Percentiles rank a stretch among this genome's conserved stretches.
Evolutionary conservation across 2,888 invertebrate genomes (phyloP).

Genomic region (Luffia ferchaultella): DNA sequence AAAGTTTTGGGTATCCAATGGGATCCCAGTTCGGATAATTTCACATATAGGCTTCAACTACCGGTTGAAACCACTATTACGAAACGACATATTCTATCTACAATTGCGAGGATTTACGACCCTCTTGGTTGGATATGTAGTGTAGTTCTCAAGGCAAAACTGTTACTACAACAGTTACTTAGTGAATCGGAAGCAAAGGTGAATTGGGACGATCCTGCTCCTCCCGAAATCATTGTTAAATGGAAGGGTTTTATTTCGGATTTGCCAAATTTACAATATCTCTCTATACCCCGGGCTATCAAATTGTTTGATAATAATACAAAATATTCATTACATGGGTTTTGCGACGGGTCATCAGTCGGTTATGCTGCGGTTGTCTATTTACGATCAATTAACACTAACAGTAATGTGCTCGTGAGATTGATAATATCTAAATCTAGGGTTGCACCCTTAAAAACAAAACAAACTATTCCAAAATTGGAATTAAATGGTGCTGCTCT

Average conservation of each 20-base stretch:
- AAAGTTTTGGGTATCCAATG: conserved; percentile 8
- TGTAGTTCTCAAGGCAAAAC: neutral
- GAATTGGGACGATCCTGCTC: conserved; percentile 1
- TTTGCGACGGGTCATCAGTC: neutral
- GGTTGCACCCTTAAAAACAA: conserved; percentile 3
- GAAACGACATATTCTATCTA: neutral
- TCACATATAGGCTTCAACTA: conserved; percentile 2
- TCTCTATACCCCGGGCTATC: too few relatives aligned
- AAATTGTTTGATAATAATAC: too few relatives aligned
- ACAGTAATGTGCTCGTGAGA: neutral
- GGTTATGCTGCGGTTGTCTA: conserved; percentile 1
- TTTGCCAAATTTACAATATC: too few relatives aligned
- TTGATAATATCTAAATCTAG: conserved; percentile 4
- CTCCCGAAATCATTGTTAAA: too few relatives aligned
- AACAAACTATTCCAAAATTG: conserved; percentile 4
- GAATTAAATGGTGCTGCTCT: conserved; percentile 1
- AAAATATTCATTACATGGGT: conserved; percentile 2
- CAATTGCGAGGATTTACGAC: neutral
- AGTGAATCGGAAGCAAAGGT: neutral
- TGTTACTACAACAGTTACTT: conserved; percentile 1
- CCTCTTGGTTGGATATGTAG: neutral
- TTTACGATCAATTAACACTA: neutral
- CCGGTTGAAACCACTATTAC: neutral
- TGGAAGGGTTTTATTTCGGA: too few relatives aligned
- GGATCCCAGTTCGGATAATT: conserved; percentile 4